Base-by-base conservation (phyloP, 2,888 invertebrate species). In the Melanophora roralis region DNA sequence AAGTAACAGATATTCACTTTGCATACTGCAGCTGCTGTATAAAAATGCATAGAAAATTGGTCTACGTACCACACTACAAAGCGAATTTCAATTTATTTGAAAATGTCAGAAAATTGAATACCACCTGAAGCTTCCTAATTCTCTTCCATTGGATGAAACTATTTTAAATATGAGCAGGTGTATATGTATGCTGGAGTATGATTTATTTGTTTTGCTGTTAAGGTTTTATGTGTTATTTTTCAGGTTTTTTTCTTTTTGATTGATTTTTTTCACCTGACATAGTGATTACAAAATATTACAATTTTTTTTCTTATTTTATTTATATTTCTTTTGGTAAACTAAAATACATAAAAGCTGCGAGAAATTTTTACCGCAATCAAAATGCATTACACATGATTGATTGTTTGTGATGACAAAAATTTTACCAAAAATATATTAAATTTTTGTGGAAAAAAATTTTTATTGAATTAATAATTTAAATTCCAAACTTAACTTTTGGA, bases 211-310 rank as follows among this genome's bases (percentile, higher is more conserved):
- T 38, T 64, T 64, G 38, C 57, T 12, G 14, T 64, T 71, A 21
- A 38, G 5, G n/a, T 40, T 21, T 60, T 32, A 45, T 40, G 38
- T 27, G 11, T 5, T 43, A 21, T 38, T 27, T 49, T 16, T 38
- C 7, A 3, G n/a, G 3, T 9, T 51, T n/a, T 51, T 60, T 27
- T 59, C 23, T 14, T 40, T 57, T 57, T 57, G 19, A 7, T 12
- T 5, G 19, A 11, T 21, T 47, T 47, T 27, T 43, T 71, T 9
- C 60, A 71, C 21, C 51, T 62, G 60, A 60, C 60, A 7, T 19
- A 21, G 21, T 71, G 71, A 71, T 71, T 71, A 71, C n/a, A 71
- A 60, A 60, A 43, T 60, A 59, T 45, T 9, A 6, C 6, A n/a
- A 1, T 12, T 11, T 21, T 21, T 21, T 21, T 45, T 21, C 1